Evolutionary conservation across 2,797 vertebrate genomes (phyloP).

Genomic region (Amblyopsis hoosieri): DNA sequence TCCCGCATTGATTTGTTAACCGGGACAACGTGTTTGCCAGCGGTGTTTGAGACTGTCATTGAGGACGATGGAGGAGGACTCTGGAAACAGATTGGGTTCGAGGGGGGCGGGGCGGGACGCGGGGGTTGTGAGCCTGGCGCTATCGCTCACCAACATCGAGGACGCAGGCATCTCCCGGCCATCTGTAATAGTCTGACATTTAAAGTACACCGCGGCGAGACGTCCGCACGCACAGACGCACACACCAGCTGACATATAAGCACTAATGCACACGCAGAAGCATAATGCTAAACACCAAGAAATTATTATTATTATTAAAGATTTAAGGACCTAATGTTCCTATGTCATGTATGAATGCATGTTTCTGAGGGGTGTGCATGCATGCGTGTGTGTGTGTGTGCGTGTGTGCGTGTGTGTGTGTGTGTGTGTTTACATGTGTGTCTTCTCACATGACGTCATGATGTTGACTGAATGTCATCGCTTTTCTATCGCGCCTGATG

Average conservation of each 20-base stretch:
- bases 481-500: neutral
- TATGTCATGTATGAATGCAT: neutral
- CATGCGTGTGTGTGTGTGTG: neutral
- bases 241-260: neutral
- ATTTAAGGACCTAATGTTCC: neutral
- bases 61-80: too few species aligned
- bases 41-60: too few species aligned
- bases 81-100: too few species aligned
- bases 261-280: neutral
- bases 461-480: neutral
- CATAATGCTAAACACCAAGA: neutral
- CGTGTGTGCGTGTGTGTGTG: neutral
- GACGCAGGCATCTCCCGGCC: conserved; percentile 19
- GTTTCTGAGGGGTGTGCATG: neutral
- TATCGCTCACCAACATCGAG: conserved; percentile 33
- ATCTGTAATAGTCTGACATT: conserved; percentile 46
- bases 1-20: too few species aligned
- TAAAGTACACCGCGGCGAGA: conserved; percentile 40
- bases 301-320: neutral
- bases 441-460: neutral
- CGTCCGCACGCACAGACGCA: neutral
- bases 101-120: too few species aligned
- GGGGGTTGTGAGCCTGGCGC: conserved; percentile 2
- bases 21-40: too few species aligned
- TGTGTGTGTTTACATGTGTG: neutral